These are phyloP conservation scores for Tangara arthus DNA, from an alignment of 2,797 vertebrate genomes.

Conservation along the genomic window DNA sequence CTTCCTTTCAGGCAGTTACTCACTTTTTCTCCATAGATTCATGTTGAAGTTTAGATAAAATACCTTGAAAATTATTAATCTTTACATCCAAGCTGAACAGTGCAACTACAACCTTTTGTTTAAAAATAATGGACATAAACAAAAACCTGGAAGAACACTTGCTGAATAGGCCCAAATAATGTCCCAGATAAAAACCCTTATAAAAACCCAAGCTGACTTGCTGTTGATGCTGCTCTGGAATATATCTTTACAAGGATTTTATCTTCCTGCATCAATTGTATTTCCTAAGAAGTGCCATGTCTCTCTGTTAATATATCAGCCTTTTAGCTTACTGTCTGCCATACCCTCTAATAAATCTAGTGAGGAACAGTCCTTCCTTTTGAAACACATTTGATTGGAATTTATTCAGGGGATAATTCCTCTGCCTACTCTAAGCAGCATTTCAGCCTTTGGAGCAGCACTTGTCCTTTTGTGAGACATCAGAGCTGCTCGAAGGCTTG, in stretches of 20 bases:
- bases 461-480: not conserved
- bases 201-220: not conserved
- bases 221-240: not conserved
- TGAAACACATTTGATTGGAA: not conserved
- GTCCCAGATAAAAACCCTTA: not conserved
- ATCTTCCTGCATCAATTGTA: not conserved
- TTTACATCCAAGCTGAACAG: not conserved
- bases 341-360: not conserved
- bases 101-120: not conserved
- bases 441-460: not conserved
- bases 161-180: not conserved
- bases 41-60: not conserved
- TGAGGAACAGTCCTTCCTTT: not conserved
- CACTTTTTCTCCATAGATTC: not conserved
- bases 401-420: not conserved
- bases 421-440: not conserved
- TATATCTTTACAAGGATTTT: not conserved
- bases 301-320: not conserved
- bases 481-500: not conserved
- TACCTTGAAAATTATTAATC: not conserved
- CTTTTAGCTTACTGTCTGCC: not conserved
- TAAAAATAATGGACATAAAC: not conserved
- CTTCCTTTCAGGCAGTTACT: not conserved
- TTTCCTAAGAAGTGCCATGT: not conserved
- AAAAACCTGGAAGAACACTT: not conserved